Evolutionary conservation across 2,797 vertebrate genomes (phyloP), one percentile per base, ranked within the genome.

Genomic region (Thripadectes ignobilis): DNA sequence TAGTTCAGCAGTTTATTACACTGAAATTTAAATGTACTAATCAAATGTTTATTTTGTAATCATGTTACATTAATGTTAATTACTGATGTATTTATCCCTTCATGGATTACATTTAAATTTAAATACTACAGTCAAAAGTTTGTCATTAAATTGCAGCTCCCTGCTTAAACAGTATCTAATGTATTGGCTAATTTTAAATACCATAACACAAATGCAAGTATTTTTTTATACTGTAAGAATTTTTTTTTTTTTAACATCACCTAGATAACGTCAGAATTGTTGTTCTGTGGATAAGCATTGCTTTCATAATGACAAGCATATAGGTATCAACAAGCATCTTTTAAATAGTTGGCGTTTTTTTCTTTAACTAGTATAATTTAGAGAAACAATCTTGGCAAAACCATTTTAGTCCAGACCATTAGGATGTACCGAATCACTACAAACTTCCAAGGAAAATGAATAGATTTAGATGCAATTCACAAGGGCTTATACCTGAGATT

Each of bases 1-100:
- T 97, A 97, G 87, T 91, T 95, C 91, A 85, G 66, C 61, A 81
- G 85, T 86, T 97, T 97, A 97, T 96, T 95, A 90, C 48, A 57
- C 51, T 94, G 94, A 95, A 96, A 97, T 97, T 94, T 97, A 95
- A 97, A 97, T 92, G 88, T 85, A 91, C 80, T 98, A 97, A 97
- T 97, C 95, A 97, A 95, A 97, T 95, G 63, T 97, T 98, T 97
- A 97, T 92, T 97, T 96, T 96, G 87, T 85, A 97, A 97, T 96
- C 96, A 87, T 92, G 87, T 92, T 96, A 87, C 79, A 94, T 96
- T 97, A 97, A 95, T 96, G 92, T 54, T 97, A 96, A 97, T 97
- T 97, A 98, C 91, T 17, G 30, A 95, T 85, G 39, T 57, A 96
- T 97, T 98, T 97, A 96, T 95, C 14, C 1, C 91, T 95, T 97